Base-by-base conservation (phyloP, 2,797 vertebrate genomes). In the Margarornis squamiger region DNA sequence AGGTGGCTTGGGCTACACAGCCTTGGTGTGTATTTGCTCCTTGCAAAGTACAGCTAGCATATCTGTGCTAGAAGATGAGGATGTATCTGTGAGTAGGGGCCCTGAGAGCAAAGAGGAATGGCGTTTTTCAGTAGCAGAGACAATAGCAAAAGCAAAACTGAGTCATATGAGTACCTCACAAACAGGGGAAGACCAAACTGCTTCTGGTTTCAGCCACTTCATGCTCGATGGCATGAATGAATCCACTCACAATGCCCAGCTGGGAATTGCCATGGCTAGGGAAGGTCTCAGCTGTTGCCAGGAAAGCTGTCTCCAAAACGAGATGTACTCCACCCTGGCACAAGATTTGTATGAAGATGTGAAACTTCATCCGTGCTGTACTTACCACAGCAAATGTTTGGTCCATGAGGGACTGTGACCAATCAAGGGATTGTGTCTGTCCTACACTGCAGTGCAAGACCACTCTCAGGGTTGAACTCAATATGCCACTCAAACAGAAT, bases 351-450 rank as follows among this genome's bases (percentile, higher is more conserved):
- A 19, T 57, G 51, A 59, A 70, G 19, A 54, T 36, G 21, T 36
- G 79, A 58, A 82, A 65, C 1, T 5, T 70, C 48, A 9, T 55
- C 34, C 9, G 3, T 23, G 21, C 41, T 79, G 16, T 65, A 10
- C 34, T 66, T 65, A 18, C 10, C 54, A 46, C 1, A 13, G 38
- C 62, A 85, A 57, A 55, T 32, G 32, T n/a, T 34, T 70, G 73
- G 43, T 67, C 66, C 30, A 6, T 27, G 38, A 52, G 38, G 54
- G 27, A 66, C 36, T 0, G 0, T 55, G 48, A 55, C 4, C 1
- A 1, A 34, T 21, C 7, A 63, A 55, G 39, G 32, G 38, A 23
- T 17, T 45, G 24, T 4, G 12, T 38, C 54, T 87, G 58, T 68
- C 46, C 58, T 49, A 17, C 16, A 8, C 34, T 3, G 5, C 84